Evolutionary conservation across 37 sponge, comb jelly and placozoan genomes (phyloP).

Genomic region (Crambe crambe): DNA sequence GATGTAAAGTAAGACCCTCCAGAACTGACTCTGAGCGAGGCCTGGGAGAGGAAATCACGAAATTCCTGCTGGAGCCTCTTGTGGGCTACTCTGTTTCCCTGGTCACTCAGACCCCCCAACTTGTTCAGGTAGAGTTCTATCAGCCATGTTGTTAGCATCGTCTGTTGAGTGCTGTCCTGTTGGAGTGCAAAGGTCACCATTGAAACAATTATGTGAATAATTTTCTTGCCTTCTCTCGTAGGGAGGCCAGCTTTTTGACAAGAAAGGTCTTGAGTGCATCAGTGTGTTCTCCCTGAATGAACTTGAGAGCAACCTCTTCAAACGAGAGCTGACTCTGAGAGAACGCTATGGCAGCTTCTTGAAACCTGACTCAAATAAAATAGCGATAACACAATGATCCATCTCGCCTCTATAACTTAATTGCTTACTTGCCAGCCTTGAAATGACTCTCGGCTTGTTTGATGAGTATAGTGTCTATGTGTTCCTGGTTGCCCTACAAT

Average conservation of each 20-base stretch:
- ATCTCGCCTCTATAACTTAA: neutral
- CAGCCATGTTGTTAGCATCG: conserved; percentile 90
- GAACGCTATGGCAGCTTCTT: conserved; percentile 82
- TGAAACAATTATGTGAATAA: neutral
- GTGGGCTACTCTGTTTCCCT: conserved; percentile 35
- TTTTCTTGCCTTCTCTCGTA: conserved; percentile 17
- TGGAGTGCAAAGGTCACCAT: neutral
- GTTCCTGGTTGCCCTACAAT: conserved; percentile 39
- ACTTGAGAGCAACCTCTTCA: conserved; percentile 95
- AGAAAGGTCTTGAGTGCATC: conserved; percentile 80
- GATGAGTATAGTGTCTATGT: conserved; percentile 47
- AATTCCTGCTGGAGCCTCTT: conserved; percentile 59
- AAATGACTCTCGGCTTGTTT: conserved; percentile 85
- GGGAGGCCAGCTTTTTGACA: conserved; percentile 46
- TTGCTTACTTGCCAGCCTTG: conserved; percentile 53
- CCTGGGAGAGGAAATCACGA: conserved; percentile 54
- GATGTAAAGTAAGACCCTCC: no score
- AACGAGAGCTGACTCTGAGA: conserved; percentile 88
- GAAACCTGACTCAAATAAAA: conserved; percentile 65
- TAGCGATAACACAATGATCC: neutral
- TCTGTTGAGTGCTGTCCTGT: conserved; percentile 80
- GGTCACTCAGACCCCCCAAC: conserved; percentile 69
- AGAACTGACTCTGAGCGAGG: conserved; percentile 49
- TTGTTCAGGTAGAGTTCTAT: conserved; percentile 81
- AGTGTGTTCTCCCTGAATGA: conserved; percentile 66